These are phyloP conservation scores for Troides aeacus DNA, from an alignment of 2,888 invertebrate species.

Conservation along the genomic window DNA sequence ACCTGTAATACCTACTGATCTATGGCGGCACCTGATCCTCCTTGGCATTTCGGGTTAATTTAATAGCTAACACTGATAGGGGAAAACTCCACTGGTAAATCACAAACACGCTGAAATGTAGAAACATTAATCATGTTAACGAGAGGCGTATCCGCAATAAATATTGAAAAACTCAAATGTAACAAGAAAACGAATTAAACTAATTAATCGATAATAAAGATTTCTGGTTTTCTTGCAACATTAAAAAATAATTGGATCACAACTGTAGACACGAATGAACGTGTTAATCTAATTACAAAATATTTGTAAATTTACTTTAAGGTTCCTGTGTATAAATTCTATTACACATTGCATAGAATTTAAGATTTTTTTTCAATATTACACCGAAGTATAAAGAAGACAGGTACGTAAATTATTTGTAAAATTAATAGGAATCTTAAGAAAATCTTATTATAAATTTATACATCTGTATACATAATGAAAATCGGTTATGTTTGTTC, in stretches of 20 bases:
- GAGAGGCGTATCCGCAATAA: constrained; percentile 23
- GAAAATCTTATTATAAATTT: not conserved
- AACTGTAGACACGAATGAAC: not conserved
- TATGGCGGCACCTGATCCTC: constrained; percentile 38
- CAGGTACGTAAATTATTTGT: not conserved
- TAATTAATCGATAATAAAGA: constrained; percentile 16
- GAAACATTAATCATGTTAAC: constrained; percentile 26
- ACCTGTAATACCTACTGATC: constrained; percentile 32
- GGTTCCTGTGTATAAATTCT: not conserved
- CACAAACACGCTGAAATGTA: constrained; percentile 1
- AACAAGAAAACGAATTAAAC: constrained; percentile 15
- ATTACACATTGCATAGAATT: not conserved
- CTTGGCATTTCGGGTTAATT: constrained; percentile 48
- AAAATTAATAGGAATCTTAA: not conserved
- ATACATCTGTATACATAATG: too few relatives aligned
- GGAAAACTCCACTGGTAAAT: constrained; percentile 16
- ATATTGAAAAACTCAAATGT: constrained; percentile 8
- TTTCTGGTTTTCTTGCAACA: constrained; percentile 5
- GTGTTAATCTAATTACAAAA: not conserved
- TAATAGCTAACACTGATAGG: not conserved
- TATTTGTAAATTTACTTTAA: not conserved
- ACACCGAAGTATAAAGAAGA: not conserved
- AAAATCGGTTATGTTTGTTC: too few relatives aligned
- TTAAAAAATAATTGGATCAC: constrained; percentile 9
- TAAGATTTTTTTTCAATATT: not conserved